Evolutionary conservation across 2,113 vertebrate species (phyloP).

Genomic region (Anseranas semipalmata): DNA sequence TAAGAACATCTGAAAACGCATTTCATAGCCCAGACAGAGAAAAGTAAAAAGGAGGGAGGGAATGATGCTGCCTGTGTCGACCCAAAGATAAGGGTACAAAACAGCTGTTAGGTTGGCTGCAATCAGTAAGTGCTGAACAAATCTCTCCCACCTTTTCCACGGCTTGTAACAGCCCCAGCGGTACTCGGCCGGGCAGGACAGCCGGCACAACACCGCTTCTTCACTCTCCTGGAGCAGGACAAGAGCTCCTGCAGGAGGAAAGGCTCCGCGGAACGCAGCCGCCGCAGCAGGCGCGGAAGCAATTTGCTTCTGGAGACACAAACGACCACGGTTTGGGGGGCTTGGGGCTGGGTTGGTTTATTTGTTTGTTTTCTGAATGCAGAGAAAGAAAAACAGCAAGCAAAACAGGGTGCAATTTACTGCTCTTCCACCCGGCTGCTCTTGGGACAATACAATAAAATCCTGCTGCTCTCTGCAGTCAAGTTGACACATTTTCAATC

Average conservation of each 20-base stretch:
- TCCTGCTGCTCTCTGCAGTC: not conserved
- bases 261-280: not conserved
- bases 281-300: not conserved
- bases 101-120: not conserved
- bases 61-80: not conserved
- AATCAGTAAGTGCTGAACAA: accelerated
- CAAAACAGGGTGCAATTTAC: not conserved
- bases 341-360: too few relatives aligned
- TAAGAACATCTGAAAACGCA: not conserved
- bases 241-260: not conserved
- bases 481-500: not conserved
- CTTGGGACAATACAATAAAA: not conserved
- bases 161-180: accelerated
- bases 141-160: accelerated
- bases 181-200: not conserved
- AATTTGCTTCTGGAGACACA: not conserved
- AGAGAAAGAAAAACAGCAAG: not conserved
- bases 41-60: not conserved
- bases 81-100: not conserved
- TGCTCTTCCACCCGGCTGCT: not conserved
- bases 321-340: accelerated
- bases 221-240: not conserved
- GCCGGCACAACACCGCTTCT: accelerated
- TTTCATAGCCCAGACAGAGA: not conserved
- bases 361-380: not conserved